Percentiles rank a stretch among this genome's conserved stretches.
These are phyloP conservation scores for Bradynema listronoti DNA, from an alignment of 1,140 invertebrate genomes.

Conservation along the genomic window DNA sequence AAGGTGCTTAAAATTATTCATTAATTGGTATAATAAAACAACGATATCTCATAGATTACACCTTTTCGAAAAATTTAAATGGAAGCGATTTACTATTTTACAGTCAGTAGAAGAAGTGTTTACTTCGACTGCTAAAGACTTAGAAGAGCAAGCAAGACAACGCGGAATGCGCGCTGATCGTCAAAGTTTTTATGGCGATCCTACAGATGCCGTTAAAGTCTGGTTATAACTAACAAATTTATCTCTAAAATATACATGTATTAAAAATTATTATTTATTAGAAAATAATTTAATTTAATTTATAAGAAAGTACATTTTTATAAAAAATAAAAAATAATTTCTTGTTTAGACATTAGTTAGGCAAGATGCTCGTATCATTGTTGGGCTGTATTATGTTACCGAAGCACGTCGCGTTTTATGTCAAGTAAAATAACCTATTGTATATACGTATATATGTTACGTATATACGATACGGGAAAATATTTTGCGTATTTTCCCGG, in stretches of 20 bases:
- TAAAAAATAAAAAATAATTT: background rate
- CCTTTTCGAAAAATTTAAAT: slow-evolving; percentile 89
- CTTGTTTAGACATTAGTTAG: slow-evolving; percentile 56
- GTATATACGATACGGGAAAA: too few species aligned
- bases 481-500: too few species aligned
- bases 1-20: slow-evolving; percentile 35
- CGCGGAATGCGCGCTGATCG: slow-evolving; percentile 84
- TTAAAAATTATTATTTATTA: background rate
- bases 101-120: slow-evolving; percentile 99
- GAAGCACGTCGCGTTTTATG: slow-evolving; percentile 89
- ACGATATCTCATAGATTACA: slow-evolving; percentile 67
- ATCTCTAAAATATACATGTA: background rate
- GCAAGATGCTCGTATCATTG: slow-evolving; percentile 90
- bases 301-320: background rate
- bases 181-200: slow-evolving; percentile 92
- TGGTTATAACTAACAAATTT: too few species aligned
- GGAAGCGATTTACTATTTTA: slow-evolving; percentile 90
- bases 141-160: slow-evolving; percentile 86
- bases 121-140: slow-evolving; percentile 95
- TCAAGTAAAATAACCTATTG: slow-evolving; percentile 65
- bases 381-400: slow-evolving; percentile 94
- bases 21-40: background rate
- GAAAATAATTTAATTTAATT: background rate
- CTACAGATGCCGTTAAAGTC: slow-evolving; percentile 66
- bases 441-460: background rate